phyloP scores from a whole-genome alignment of 1,140 invertebrate species.

The Nasonia vitripennis region DNA sequence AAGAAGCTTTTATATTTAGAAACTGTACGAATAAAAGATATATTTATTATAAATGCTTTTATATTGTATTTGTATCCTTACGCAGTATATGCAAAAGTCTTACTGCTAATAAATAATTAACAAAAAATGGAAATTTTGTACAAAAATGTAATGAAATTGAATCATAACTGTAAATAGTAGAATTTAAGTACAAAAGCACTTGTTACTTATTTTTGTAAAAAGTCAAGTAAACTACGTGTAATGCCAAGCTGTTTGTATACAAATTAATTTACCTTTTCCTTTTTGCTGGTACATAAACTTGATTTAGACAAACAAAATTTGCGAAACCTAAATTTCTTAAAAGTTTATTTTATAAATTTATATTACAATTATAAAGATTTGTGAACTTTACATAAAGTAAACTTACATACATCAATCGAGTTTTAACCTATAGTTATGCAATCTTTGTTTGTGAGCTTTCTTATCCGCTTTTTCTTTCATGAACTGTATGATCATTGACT shows the following conservation, averaged over 20 bases:
- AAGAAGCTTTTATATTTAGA: neutral
- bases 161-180: constrained; percentile 35
- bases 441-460: constrained; percentile 44
- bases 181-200: constrained; percentile 19
- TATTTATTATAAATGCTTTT: constrained; percentile 29
- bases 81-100: neutral
- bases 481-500: constrained; percentile 78
- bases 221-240: neutral
- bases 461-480: constrained; percentile 61
- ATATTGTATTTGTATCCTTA: neutral
- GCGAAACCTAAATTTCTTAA: neutral
- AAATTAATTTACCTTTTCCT: neutral
- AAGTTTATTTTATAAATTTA: constrained; percentile 6
- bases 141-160: neutral
- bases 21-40: neutral
- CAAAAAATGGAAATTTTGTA: neutral
- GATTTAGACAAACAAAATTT: no score
- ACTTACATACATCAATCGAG: constrained; percentile 18
- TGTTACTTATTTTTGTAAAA: constrained; percentile 45
- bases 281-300: neutral
- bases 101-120: no score
- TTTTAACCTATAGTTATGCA: constrained; percentile 45
- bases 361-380: neutral
- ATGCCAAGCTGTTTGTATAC: neutral
- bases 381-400: constrained; percentile 14